phyloP scores from a whole-genome alignment of 2,888 invertebrate species.

The Gastrophysa polygoni region DNA sequence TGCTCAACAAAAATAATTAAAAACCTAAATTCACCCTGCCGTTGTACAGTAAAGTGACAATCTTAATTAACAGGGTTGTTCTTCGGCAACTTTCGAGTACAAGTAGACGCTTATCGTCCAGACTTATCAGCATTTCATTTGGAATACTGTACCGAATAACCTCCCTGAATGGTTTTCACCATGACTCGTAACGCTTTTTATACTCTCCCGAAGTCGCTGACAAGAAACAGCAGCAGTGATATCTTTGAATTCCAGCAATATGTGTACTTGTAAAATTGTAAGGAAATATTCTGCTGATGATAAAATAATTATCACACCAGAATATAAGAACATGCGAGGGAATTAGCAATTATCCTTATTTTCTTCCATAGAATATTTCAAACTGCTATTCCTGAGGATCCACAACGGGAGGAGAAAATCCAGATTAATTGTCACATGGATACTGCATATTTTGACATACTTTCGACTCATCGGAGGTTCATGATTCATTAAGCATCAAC shows the following conservation, averaged over 20 bases:
- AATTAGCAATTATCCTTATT: no score
- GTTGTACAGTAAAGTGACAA: slow-evolving; percentile 59
- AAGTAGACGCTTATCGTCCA: slow-evolving; percentile 52
- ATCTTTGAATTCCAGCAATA: neutral
- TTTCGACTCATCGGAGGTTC: no score
- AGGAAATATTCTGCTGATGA: no score
- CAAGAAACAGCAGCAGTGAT: neutral
- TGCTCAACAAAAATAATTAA: slow-evolving; percentile 62
- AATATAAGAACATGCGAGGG: no score
- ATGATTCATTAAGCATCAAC: no score
- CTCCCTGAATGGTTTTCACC: slow-evolving; percentile 1
- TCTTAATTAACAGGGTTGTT: slow-evolving; percentile 61
- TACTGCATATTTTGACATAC: no score
- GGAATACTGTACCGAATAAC: slow-evolving; percentile 26
- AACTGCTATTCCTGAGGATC: no score
- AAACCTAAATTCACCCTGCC: slow-evolving; percentile 60
- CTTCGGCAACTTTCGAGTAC: slow-evolving; percentile 52
- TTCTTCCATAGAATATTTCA: no score
- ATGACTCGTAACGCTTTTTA: neutral
- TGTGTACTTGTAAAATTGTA: no score
- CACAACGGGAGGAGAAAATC: no score
- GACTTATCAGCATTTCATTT: slow-evolving; percentile 52
- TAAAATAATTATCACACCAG: no score
- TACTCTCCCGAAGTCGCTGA: neutral
- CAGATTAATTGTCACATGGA: no score